Evolutionary conservation across 2,888 invertebrate species (phyloP).

Genomic region (Chydorus sphaericus): DNA sequence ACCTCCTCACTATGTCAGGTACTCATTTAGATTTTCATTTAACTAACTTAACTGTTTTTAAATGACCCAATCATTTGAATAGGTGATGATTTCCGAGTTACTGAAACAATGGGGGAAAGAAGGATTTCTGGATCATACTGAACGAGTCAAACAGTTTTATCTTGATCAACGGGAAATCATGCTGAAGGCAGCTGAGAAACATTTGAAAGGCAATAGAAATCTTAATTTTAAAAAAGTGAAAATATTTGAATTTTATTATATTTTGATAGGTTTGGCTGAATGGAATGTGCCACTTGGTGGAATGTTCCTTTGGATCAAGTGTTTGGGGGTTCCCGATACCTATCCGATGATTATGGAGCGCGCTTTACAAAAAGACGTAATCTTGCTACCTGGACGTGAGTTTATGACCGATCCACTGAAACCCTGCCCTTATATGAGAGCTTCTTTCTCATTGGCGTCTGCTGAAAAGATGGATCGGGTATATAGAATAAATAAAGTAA

Average conservation of each 20-base stretch:
- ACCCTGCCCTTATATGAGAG: constrained; percentile 50
- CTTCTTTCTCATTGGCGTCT: constrained; percentile 52
- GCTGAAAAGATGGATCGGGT: constrained; percentile 47
- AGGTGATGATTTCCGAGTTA: constrained; percentile 42
- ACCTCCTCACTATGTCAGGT: constrained; percentile 50
- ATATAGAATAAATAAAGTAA: constrained; percentile 9
- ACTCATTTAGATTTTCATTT: constrained; percentile 20
- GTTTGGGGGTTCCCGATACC: constrained; percentile 50
- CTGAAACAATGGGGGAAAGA: constrained; percentile 42
- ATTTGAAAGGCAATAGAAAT: constrained; percentile 34
- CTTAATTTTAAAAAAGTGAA: not conserved
- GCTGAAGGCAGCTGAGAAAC: constrained; percentile 40
- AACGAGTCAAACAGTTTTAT: constrained; percentile 45
- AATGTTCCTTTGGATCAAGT: constrained; percentile 62
- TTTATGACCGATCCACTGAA: constrained; percentile 46
- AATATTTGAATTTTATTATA: constrained; percentile 9
- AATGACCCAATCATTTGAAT: not conserved
- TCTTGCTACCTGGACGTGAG: constrained; percentile 57
- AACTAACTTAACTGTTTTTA: not conserved
- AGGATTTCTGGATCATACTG: constrained; percentile 43
- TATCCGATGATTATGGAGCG: constrained; percentile 54
- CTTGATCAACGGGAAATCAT: constrained; percentile 44
- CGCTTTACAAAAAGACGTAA: constrained; percentile 49
- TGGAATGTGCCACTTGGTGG: constrained; percentile 54
- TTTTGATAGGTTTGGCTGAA: constrained; percentile 43